These are phyloP conservation scores for Trinorchestia longiramus DNA, from an alignment of 1,140 invertebrate species.

Conservation along the genomic window DNA sequence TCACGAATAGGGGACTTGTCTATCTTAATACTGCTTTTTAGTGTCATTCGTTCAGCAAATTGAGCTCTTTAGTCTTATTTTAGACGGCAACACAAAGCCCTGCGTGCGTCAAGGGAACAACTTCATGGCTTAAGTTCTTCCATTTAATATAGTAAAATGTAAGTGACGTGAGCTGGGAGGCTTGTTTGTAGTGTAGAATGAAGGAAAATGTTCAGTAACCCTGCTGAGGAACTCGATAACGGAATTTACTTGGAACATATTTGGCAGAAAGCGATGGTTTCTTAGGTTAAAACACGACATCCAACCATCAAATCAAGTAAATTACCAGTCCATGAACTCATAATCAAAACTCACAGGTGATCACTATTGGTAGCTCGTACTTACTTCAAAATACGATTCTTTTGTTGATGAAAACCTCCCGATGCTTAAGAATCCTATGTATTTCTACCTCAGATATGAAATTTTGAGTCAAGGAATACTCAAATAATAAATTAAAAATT, in stretches of 20 bases:
- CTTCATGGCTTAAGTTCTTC: neutral
- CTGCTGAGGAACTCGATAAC: neutral
- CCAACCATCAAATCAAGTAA: neutral
- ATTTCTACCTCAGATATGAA: no score
- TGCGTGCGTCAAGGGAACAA: neutral
- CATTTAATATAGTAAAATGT: neutral
- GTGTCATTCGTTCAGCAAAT: neutral
- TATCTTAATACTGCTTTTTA: neutral
- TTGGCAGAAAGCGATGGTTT: no score
- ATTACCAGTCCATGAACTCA: neutral
- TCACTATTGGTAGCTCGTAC: neutral
- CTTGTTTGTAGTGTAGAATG: neutral
- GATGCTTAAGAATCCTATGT: no score
- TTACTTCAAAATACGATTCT: no score
- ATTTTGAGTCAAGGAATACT: no score
- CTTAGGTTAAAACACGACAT: neutral
- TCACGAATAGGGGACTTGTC: neutral
- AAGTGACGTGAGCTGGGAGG: neutral
- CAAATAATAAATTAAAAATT: no score
- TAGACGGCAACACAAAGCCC: neutral
- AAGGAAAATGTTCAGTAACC: neutral
- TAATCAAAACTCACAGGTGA: neutral
- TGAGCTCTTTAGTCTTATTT: constrained; percentile 9
- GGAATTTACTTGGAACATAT: neutral
- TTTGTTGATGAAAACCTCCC: no score